Conservation (phyloP, 2,113 vertebrate genomes). For the Sylvicapra grimmia region DNA sequence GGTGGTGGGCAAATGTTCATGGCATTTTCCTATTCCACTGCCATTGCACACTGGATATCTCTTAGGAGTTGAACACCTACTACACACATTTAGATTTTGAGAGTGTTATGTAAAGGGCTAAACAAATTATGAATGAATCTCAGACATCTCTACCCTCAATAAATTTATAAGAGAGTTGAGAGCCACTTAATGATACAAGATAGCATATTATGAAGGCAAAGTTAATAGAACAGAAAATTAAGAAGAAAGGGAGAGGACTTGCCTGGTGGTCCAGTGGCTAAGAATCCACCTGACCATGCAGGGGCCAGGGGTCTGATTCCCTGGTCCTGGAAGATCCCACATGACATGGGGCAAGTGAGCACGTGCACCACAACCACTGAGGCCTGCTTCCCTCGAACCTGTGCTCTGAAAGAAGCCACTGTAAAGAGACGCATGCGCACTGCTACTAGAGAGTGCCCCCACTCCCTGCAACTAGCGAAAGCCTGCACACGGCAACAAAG, state of each 20-base stretch:
- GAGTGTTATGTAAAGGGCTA: not conserved
- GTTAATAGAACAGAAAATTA: not conserved
- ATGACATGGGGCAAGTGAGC: not conserved
- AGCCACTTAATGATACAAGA: not conserved
- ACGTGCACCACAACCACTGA: not conserved
- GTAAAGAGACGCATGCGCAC: not conserved
- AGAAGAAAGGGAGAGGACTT: not conserved
- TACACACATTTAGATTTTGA: not conserved
- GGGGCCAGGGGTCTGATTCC: not conserved
- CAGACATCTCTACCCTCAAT: not conserved
- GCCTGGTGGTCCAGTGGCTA: not conserved
- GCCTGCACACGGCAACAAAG: not conserved
- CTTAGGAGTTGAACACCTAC: not conserved
- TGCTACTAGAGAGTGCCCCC: rapidly evolving
- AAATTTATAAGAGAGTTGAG: not conserved
- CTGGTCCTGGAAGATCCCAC: not conserved
- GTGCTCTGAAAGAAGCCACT: not conserved
- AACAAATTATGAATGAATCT: not conserved
- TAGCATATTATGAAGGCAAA: not conserved
- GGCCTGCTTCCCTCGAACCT: not conserved
- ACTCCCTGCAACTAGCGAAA: not conserved
- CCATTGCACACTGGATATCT: not conserved
- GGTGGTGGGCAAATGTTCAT: not conserved
- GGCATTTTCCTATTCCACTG: not conserved
- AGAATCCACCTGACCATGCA: not conserved